Evolutionary conservation across 2,113 vertebrate species (phyloP).

Genomic region (Phalacrocorax aristotelis): DNA sequence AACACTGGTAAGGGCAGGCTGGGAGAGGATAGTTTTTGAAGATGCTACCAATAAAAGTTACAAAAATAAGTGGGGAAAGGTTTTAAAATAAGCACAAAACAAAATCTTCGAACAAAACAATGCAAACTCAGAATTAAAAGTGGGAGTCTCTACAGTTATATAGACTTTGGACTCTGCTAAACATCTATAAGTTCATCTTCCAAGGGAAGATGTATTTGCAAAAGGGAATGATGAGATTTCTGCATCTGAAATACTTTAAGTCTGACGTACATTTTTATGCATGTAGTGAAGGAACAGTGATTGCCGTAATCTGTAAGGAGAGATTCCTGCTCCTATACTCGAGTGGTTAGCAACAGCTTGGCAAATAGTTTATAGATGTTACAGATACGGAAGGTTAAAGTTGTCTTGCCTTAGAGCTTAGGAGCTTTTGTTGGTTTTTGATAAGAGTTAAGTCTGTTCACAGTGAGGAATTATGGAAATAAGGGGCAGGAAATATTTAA

Average conservation of each 20-base stretch:
- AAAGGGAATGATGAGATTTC: background rate
- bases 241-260: background rate
- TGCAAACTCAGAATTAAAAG: background rate
- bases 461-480: slow-evolving; percentile 5
- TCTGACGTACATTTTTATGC: background rate
- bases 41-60: background rate
- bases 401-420: background rate
- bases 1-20: slow-evolving; percentile 25
- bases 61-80: background rate
- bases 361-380: slow-evolving; percentile 13
- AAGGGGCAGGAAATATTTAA: background rate
- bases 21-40: background rate
- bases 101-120: background rate
- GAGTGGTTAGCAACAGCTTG: background rate
- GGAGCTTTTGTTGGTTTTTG: slow-evolving; percentile 3
- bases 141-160: background rate
- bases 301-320: background rate
- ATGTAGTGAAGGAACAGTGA: background rate
- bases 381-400: background rate
- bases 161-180: background rate
- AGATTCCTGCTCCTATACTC: background rate
- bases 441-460: slow-evolving; percentile 2
- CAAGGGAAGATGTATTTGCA: background rate
- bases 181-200: background rate
- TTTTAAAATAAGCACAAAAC: background rate